Base-by-base conservation (phyloP, 2,888 invertebrate species). In the Drosophila macrospina region DNA sequence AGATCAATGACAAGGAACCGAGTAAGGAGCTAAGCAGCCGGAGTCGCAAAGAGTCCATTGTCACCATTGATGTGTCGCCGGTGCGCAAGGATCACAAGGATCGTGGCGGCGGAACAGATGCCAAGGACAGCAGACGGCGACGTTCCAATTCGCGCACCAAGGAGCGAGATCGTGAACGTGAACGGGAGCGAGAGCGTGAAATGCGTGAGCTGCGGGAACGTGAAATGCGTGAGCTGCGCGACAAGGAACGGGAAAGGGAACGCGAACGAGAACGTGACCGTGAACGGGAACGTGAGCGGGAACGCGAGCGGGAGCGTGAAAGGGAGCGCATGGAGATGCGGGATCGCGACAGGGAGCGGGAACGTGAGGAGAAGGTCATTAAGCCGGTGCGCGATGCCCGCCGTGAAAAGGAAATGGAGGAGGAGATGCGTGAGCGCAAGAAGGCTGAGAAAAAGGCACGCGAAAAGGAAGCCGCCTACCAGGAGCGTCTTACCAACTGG, bases 381-480 rank as follows among this genome's bases (percentile, higher is more conserved):
- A 94, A 92, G 93, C 94, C 92, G 91, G 92, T 91, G 69, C 92
- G 90, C 8, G 96, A 96, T 90, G 93, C 95, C 69, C 93, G 96
- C 59, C 93, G 94, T 1, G 96, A 96, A 87, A 95, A 96, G 83
- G 97, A 97, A 93, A 95, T 98, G 78, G 98, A 98, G 90, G 98
- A 99, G 89, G 98, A 99, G 91, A 94, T 95, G 16, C 95, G 98
- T 63, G 98, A 99, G 90, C 95, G 96, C 88, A 97, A 98, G 91
- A 96, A 98, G 80, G 93, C 95, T 5, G 98, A 99, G 91, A 95
- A 98, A 91, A 95, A 97, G 92, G 96, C 98, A 0, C 93, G 98
- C 10, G 98, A 99, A 91, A 98, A 98, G 92, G 99, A 99, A 92
- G 96, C 97, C 32, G 97, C 97, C n/a, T 99, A 99, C 92, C 98